Base-by-base conservation (phyloP, 2,797 vertebrate genomes). In the Nannoperca obscura region DNA sequence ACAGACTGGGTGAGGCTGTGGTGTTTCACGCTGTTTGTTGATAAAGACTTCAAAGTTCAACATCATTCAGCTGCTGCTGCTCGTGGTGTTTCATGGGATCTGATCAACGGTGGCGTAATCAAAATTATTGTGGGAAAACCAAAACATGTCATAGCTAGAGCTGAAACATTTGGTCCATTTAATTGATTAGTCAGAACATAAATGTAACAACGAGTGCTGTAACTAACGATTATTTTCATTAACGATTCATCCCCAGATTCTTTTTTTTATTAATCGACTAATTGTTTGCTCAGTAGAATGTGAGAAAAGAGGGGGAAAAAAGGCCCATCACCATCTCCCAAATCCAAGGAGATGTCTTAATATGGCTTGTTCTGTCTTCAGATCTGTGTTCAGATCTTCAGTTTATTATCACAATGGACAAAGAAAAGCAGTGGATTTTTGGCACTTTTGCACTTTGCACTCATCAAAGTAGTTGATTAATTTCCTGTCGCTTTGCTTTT, bases 1-100 rank as follows among this genome's bases (percentile, higher is more conserved):
- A 46, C 74, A 53, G 46, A 47, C 44, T 77, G 72, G 72, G 77
- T 52, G 68, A 58, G 73, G 78, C 76, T 34, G 60, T 5, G 62
- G 40, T 64, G 66, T 42, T 64, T 38, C 36, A 47, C 40, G 32
- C 63, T 5, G 7, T 69, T 52, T 59, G 60, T 60, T 58, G 30
- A 40, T 32, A 12, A 61, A 53, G 46, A 77, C 60, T 49, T 59
- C n/a, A 27, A 69, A 30, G 11, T 19, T 68, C 15, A 11, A 3
- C 63, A 13, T 59, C 15, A 11, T 30, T 53, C 4, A 32, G 0
- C 27, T 61, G 40, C 27, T 63, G 27, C 34, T 32, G 10, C 34
- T 54, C 15, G 52, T 63, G 32, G 32, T 19, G 58, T 38, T 68
- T 20, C 27, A 53, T 47, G 19, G 55, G 27, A 24, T 30, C 42